Percentiles rank a stretch among this genome's conserved stretches.
Conservation (phyloP, 2,113 vertebrate genomes). For the Pituophis catenifer region DNA sequence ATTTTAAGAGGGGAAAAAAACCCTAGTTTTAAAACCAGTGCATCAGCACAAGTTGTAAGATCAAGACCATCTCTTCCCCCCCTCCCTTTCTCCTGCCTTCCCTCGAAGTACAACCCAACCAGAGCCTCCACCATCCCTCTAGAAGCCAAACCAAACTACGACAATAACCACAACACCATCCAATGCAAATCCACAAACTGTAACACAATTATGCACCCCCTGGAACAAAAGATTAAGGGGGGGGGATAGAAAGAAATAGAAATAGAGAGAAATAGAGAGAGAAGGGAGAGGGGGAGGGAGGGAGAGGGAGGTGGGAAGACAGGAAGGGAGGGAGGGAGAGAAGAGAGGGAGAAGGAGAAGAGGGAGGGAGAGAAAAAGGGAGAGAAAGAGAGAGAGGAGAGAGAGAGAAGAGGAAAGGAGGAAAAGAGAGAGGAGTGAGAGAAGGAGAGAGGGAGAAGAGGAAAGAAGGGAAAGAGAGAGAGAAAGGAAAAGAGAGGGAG, state of each 20-base stretch:
- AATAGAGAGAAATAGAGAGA: fast-evolving
- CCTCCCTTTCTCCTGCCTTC: not conserved
- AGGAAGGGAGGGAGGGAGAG: too few relatives aligned
- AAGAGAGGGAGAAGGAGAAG: too few relatives aligned
- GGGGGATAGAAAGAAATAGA: not conserved
- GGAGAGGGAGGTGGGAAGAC: fast-evolving
- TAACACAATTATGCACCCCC: not conserved
- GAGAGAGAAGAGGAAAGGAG: too few relatives aligned
- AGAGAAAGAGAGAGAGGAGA: too few relatives aligned
- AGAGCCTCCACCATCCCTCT: not conserved
- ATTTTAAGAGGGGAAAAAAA: not conserved
- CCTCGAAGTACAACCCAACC: not conserved
- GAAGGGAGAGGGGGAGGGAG: too few relatives aligned
- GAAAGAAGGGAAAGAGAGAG: too few relatives aligned
- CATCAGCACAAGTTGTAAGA: not conserved
- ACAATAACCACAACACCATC: not conserved
- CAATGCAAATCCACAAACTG: not conserved
- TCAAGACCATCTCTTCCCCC: not conserved
- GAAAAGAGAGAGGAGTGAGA: too few relatives aligned
- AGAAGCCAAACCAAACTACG: not conserved
- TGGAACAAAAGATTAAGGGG: not conserved
- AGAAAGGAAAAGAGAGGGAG: too few relatives aligned
- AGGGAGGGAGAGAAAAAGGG: too few relatives aligned
- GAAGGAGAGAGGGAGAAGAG: too few relatives aligned
- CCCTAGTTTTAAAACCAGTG: not conserved